Evolutionary conservation across 2,888 invertebrate species (phyloP), one percentile per base, ranked within the genome.

Genomic region (Myopa testacea): DNA sequence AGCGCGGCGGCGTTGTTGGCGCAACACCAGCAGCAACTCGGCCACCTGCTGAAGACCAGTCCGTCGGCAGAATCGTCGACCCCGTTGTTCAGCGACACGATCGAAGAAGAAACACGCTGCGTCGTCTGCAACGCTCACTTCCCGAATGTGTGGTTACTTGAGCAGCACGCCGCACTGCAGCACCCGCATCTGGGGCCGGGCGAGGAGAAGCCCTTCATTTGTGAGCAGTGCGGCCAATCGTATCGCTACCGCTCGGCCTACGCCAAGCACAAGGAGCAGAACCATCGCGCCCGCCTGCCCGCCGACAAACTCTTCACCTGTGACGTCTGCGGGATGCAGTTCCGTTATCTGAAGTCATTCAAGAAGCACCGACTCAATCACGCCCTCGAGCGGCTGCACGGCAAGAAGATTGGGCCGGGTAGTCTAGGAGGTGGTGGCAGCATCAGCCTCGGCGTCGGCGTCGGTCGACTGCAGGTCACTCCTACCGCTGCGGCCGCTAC

Each of bases 241-340:
- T 96, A 96, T 90, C 93, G 95, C 82, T 96, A 96, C 88, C 92
- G 96, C 79, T 96, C 96, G 62, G 96, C 96, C 55, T 94, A 94
- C 87, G 93, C 94, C 70, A 94, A 94, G 86, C 96, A 96, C 87
- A 93, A 96, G 75, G 96, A 96, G 87, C 96, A 96, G 87, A 96
- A 96, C 87, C 96, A 96, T 86, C 93, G 96, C 34, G 96, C 96
- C 4, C 91, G 96, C 26, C 91, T 96, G 67, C 96, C 96, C 3
- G 96, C 96, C 40, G 96, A 96, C 88, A 96, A 96, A 88, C 92
- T 96, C 26, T 96, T 96, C 90, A 96, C 96, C 34, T 96, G 96
- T 87, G 96, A 96, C 86, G 95, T 96, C 4, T 96, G 96, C 88
- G 96, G 96, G 79, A 96, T 96, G 96, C 96, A 96, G 88, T 96